Conservation (phyloP, 2,113 vertebrate species). For the Martes martes region DNA sequence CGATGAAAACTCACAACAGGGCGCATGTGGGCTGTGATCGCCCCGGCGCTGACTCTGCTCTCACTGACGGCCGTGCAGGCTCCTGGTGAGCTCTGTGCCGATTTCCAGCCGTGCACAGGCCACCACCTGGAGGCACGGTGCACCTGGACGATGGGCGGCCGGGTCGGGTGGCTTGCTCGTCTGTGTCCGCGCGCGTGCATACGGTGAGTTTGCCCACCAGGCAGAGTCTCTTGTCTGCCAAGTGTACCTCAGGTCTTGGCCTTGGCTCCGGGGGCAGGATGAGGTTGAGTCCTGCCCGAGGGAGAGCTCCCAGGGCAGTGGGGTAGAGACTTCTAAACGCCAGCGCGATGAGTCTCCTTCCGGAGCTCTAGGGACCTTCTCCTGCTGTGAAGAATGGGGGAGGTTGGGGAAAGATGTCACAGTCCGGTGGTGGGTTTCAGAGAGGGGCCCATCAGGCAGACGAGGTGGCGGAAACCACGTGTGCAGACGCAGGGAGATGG, state of each 20-base stretch:
- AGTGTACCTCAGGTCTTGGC: neutral
- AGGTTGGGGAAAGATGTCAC: neutral
- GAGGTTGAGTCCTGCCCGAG: neutral
- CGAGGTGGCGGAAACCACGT: fast-evolving
- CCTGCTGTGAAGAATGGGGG: neutral
- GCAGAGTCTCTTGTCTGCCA: neutral
- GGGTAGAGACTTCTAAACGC: neutral
- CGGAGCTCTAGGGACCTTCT: neutral
- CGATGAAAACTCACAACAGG: neutral
- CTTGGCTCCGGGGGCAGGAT: neutral
- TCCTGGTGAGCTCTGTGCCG: neutral
- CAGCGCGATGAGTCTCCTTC: neutral
- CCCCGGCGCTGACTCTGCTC: neutral
- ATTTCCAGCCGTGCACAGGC: neutral
- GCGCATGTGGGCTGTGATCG: neutral
- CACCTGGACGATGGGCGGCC: neutral
- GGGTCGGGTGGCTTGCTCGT: neutral
- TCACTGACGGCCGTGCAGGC: neutral
- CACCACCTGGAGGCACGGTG: neutral
- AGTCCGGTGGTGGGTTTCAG: neutral
- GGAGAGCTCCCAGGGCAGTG: neutral
- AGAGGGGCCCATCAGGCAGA: neutral
- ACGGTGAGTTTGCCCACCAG: neutral
- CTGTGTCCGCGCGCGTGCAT: fast-evolving
- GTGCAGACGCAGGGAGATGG: neutral